Percentiles rank a stretch among this genome's conserved stretches.
Conservation (phyloP, 2,113 vertebrate genomes). For the Sinocyclocheilus grahami region DNA sequence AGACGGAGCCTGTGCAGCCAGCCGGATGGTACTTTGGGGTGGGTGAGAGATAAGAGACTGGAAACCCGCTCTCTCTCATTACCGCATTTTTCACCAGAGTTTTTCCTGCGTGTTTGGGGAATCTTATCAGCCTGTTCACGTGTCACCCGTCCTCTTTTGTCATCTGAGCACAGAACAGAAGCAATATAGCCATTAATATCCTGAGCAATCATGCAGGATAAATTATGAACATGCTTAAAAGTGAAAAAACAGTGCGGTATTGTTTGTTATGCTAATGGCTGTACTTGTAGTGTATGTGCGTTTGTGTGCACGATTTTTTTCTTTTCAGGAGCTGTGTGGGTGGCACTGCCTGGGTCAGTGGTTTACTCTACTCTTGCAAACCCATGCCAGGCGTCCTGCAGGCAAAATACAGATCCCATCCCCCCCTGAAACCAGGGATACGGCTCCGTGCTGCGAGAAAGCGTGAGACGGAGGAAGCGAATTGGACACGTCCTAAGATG, state of each 20-base stretch:
- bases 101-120: conserved; percentile 13
- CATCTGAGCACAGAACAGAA: conserved; percentile 33
- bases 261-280: conserved; percentile 54
- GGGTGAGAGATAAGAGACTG: conserved; percentile 48
- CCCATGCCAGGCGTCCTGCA: conserved; percentile 12
- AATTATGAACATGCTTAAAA: conserved; percentile 51
- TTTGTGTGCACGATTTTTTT: conserved; percentile 31
- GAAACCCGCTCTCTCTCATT: conserved; percentile 46
- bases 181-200: conserved; percentile 56
- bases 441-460: not conserved
- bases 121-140: conserved; percentile 48
- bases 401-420: not conserved
- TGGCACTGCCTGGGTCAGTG: conserved; percentile 24
- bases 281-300: conserved; percentile 5
- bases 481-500: conserved; percentile 57
- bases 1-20: conserved; percentile 30
- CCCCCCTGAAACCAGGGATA: not conserved
- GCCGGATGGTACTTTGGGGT: conserved; percentile 46
- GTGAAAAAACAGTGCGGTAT: conserved; percentile 25
- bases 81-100: conserved; percentile 41
- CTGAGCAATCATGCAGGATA: conserved; percentile 53
- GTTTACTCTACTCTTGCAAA: conserved; percentile 17
- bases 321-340: conserved; percentile 34
- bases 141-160: conserved; percentile 45
- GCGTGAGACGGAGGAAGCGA: not conserved